Base-by-base conservation (phyloP, 2,888 invertebrate genomes). In the Rotaria magnacalcarata region DNA sequence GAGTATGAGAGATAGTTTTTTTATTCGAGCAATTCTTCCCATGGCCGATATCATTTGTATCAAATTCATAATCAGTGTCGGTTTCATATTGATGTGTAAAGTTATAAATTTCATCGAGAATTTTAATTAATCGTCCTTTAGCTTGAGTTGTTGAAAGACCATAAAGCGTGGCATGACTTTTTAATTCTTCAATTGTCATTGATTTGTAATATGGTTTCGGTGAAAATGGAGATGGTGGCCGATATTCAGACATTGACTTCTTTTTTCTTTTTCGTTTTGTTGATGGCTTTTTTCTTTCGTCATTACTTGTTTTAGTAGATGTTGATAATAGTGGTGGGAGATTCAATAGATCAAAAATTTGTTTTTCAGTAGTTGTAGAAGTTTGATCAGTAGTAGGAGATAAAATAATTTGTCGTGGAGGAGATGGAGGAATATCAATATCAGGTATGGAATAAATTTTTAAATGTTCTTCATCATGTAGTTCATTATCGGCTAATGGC, bases 71-170 rank as follows among this genome's bases (percentile, higher is more conserved):
- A 41, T 67, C 67, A 6, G 67, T 67, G 24, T 67, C 67, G 6
- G 67, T 67, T 67, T 67, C 67, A 34, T 67, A 67, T 67, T 67
- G 67, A 67, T 67, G 67, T 6, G 67, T 67, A 34, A 67, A 34
- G 34, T 67, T 67, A 67, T 67, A 67, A 67, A 67, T 67, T 67
- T 67, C 67, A 67, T 67, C 67, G 6, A 67, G 67, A 67, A 67
- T 34, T 67, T 67, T 67, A 34, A 67, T 34, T 14, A 67, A 19
- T 41, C 34, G 3, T 34, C 34, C 34, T 67, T 67, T 67, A 2
- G 67, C 34, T 16, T 14, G 67, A 41, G 14, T 67, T 14, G 67
- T 67, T 6, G 67, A 34, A 14, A 67, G 6, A 67, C 67, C 67
- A 34, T 67, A 67, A 34, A 11, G 34, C 67, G 19, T 67, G 7